phyloP scores from a whole-genome alignment of 1,140 invertebrate genomes.

The Drosophila lacteicornis region DNA sequence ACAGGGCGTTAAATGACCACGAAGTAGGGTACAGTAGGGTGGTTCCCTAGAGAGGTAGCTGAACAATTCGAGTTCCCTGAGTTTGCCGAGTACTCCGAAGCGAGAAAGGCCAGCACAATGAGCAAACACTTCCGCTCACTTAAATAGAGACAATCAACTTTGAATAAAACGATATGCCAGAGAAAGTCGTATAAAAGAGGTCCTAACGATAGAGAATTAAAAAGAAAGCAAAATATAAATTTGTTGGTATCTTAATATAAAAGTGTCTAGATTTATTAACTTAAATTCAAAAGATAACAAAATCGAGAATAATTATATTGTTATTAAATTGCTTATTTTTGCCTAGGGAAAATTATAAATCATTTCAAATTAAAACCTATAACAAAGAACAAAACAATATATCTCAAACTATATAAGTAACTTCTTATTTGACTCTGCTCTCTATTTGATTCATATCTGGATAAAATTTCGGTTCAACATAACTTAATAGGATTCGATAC shows the following conservation, averaged over 20 bases:
- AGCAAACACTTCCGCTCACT: constrained; percentile 40
- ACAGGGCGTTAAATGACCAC: constrained; percentile 61
- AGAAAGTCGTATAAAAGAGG: constrained; percentile 2
- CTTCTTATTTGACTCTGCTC: not conserved
- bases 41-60: constrained; percentile 11
- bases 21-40: constrained; percentile 30
- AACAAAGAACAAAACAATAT: too few relatives aligned
- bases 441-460: too few relatives aligned
- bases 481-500: too few relatives aligned
- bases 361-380: too few relatives aligned
- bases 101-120: constrained; percentile 9
- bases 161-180: constrained; percentile 18
- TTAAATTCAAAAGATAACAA: too few relatives aligned
- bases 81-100: constrained; percentile 14
- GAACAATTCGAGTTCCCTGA: constrained; percentile 4
- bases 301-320: too few relatives aligned
- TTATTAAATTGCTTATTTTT: too few relatives aligned
- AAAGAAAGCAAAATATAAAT: not conserved
- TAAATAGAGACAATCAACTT: constrained; percentile 29
- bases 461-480: too few relatives aligned
- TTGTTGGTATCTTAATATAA: too few relatives aligned
- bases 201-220: not conserved
- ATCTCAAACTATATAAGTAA: not conserved
- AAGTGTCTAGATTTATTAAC: too few relatives aligned
- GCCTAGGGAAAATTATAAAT: too few relatives aligned